Evolutionary conservation across 1,140 invertebrate species (phyloP).

Genomic region (Carposina sasakii): DNA sequence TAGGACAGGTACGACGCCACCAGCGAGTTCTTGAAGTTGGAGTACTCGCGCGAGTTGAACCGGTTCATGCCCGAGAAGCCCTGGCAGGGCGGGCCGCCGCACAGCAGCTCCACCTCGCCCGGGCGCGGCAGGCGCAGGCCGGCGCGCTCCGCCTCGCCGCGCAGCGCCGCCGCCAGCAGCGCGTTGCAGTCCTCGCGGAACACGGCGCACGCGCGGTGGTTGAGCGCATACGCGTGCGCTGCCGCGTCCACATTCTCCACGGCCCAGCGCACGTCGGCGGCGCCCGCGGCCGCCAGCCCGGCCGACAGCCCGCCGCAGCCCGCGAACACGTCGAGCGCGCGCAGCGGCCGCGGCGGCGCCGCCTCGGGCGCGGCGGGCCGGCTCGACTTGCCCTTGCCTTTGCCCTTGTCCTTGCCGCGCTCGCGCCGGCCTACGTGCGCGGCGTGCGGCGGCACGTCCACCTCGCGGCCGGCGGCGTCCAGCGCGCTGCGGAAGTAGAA

Average conservation of each 20-base stretch:
- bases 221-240: constrained; percentile 85
- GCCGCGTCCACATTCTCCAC: constrained; percentile 87
- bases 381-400: constrained; percentile 81
- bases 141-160: constrained; percentile 60
- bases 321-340: constrained; percentile 89
- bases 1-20: constrained; percentile 89
- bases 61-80: constrained; percentile 94
- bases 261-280: constrained; percentile 84
- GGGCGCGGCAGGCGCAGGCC: constrained; percentile 79
- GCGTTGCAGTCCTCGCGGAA: constrained; percentile 89
- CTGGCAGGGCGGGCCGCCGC: constrained; percentile 94
- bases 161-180: constrained; percentile 78
- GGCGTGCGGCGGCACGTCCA: constrained; percentile 76
- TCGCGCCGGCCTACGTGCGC: constrained; percentile 74
- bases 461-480: constrained; percentile 74
- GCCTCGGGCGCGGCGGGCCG: constrained; percentile 50
- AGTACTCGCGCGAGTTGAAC: constrained; percentile 91
- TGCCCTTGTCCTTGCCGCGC: constrained; percentile 79
- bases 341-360: constrained; percentile 69
- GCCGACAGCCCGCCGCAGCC: constrained; percentile 88
- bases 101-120: constrained; percentile 88
- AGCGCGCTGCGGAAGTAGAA: constrained; percentile 87
- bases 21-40: constrained; percentile 90
- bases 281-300: constrained; percentile 81
- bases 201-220: constrained; percentile 83